Conservation (phyloP, 2,888 invertebrate species). For the Microctonus aethiopoides region DNA sequence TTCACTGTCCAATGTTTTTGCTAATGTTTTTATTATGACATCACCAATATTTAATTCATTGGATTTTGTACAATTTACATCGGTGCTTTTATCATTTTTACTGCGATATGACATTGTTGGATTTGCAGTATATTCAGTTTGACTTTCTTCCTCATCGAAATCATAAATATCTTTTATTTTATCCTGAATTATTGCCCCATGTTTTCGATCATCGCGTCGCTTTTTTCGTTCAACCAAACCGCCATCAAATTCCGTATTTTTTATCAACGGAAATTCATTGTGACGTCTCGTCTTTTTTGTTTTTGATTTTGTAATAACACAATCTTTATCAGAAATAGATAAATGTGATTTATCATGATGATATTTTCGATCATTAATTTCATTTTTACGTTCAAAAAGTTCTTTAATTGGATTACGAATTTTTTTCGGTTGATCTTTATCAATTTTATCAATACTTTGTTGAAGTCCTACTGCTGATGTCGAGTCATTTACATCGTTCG, state of each 20-base stretch:
- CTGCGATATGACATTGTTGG: slow-evolving; percentile 57
- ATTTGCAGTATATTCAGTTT: slow-evolving; percentile 46
- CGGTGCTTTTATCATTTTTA: slow-evolving; percentile 49
- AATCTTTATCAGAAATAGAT: slow-evolving; percentile 41
- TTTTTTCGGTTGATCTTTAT: slow-evolving; percentile 51
- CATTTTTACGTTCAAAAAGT: slow-evolving; percentile 62
- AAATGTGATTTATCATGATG: slow-evolving; percentile 50
- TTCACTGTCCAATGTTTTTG: slow-evolving; percentile 50
- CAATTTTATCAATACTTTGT: slow-evolving; percentile 2
- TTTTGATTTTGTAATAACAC: slow-evolving; percentile 51
- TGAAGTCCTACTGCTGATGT: slow-evolving; percentile 6
- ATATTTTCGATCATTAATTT: slow-evolving; percentile 58
- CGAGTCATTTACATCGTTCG: slow-evolving; percentile 31
- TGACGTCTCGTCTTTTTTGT: slow-evolving; percentile 52
- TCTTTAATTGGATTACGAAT: slow-evolving; percentile 61
- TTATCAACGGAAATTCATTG: slow-evolving; percentile 58
- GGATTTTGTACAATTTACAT: slow-evolving; percentile 31
- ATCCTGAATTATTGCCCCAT: slow-evolving; percentile 35
- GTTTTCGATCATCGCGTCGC: slow-evolving; percentile 54
- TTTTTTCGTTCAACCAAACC: slow-evolving; percentile 60
- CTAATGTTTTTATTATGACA: slow-evolving; percentile 51
- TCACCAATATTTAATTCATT: slow-evolving; percentile 48
- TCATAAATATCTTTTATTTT: slow-evolving; percentile 62
- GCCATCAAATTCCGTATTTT: slow-evolving; percentile 52
- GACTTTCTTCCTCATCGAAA: slow-evolving; percentile 65